phyloP scores from a whole-genome alignment of 2,113 vertebrate species.

The Amphiprion ocellaris region DNA sequence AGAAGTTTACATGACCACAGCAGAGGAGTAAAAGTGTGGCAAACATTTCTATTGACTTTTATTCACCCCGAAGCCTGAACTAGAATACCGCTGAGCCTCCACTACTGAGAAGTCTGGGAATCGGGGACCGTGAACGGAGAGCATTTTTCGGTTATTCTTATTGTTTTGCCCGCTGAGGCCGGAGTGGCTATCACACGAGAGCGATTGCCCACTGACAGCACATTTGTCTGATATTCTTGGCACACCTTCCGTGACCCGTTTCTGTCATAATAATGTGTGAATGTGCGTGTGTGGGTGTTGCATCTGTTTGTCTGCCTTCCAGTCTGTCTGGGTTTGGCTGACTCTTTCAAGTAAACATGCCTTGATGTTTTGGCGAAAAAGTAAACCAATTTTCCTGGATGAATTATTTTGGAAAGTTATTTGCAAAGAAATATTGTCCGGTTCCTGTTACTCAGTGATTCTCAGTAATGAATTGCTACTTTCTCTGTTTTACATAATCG shows the following conservation, averaged over 20 bases:
- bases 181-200: constrained; percentile 8
- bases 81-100: constrained; percentile 8
- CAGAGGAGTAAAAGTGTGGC: constrained; percentile 38
- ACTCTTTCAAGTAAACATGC: not conserved
- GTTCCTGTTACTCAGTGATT: not conserved
- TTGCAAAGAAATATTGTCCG: not conserved
- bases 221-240: constrained; percentile 55
- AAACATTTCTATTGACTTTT: constrained; percentile 45
- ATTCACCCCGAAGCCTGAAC: constrained; percentile 39
- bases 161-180: constrained; percentile 5
- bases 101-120: constrained; percentile 4
- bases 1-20: constrained; percentile 60
- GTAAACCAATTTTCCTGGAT: not conserved
- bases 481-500: not conserved
- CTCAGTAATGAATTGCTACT: too few relatives aligned
- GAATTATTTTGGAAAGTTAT: not conserved
- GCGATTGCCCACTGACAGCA: constrained; percentile 37
- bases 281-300: constrained; percentile 16
- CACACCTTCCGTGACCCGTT: constrained; percentile 60
- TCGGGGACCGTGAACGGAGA: not conserved
- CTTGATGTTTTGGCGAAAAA: not conserved
- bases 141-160: not conserved
- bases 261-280: constrained; percentile 63
- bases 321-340: constrained; percentile 5
- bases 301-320: constrained; percentile 7